Conservation (phyloP, 2,113 vertebrate species). For the Bujurquina vittata region DNA sequence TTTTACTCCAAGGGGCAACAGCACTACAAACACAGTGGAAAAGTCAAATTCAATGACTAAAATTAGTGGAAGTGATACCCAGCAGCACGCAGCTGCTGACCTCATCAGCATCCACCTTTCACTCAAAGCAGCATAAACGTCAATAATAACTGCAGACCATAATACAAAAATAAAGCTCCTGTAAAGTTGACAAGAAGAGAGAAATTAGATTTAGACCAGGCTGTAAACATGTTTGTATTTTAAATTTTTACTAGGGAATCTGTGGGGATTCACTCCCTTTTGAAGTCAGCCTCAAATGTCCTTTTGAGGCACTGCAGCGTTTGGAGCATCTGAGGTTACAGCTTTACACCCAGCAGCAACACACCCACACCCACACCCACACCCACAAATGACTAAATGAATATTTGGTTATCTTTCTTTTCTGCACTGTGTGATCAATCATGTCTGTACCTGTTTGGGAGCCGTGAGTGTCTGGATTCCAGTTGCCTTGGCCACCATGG, state of each 20-base stretch:
- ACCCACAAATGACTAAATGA: neutral
- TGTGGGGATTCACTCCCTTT: neutral
- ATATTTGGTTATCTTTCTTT: neutral
- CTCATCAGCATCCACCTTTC: neutral
- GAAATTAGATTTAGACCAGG: too few species aligned
- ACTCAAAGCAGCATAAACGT: neutral
- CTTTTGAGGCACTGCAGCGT: fast-evolving
- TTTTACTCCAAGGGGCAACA: neutral
- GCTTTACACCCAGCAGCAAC: neutral
- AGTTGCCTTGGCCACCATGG: constrained; percentile 91
- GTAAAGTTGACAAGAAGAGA: fast-evolving
- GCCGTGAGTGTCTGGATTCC: constrained; percentile 89
- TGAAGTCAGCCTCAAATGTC: too few species aligned
- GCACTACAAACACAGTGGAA: fast-evolving
- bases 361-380: neutral
- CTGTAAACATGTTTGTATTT: too few species aligned
- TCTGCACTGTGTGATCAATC: neutral
- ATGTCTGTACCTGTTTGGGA: constrained; percentile 88
- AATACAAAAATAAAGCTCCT: neutral
- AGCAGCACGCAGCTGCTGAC: too few species aligned
- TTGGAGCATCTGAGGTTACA: neutral
- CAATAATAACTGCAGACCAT: neutral
- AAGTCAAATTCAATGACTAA: neutral
- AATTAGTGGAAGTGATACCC: neutral
- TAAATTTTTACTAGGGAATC: neutral